Base-by-base conservation (phyloP, 1,140 invertebrate species). In the Cecropterus lyciades region DNA sequence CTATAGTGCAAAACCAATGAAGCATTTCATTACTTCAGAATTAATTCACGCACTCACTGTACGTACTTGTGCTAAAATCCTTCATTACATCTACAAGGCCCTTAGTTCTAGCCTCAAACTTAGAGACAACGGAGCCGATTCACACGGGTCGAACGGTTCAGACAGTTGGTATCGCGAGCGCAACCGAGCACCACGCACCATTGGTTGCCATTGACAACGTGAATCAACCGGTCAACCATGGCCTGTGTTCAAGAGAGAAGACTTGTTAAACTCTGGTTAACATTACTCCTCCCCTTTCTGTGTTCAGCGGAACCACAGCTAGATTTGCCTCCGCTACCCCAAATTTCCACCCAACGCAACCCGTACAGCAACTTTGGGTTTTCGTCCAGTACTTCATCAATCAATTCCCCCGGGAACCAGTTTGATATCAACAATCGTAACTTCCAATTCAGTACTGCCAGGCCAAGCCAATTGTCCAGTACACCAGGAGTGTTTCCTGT, bases 321-420 rank as follows among this genome's bases (percentile, higher is more conserved):
- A 37, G 93, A 94, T 73, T 72, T 94, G 37, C 93, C 93, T 5
- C 93, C 93, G 2, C 73, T 94, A 46, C 93, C 93, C 10, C 20
- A 24, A 24, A 73, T 84, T 49, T 92, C 92, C 1, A 86, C 90
- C 1, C 89, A 79, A 46, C 75, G 89, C 16, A 91, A 91, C 42
- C 79, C 77, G 53, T 86, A 81, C 52, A 79, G 75, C 37, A 76
- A 76, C 8, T 85, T 82, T 46, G 85, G 86, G 1, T 63, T 88
- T 6, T 88, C 27, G 0, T 30, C 89, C 0, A 90, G 87, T 45
- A 92, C 91, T 0, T 82, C 77, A 15, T 83, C 89, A 0, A 83
- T 82, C 27, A 82, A 80, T 49, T 77, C 81, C 13, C 80, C 82
- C 0, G 79, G 82, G 15, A 89, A 85, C 56, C 87, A 87, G 51